Conservation (phyloP, 2,888 invertebrate species). For the Sphecodes monilicornis region DNA sequence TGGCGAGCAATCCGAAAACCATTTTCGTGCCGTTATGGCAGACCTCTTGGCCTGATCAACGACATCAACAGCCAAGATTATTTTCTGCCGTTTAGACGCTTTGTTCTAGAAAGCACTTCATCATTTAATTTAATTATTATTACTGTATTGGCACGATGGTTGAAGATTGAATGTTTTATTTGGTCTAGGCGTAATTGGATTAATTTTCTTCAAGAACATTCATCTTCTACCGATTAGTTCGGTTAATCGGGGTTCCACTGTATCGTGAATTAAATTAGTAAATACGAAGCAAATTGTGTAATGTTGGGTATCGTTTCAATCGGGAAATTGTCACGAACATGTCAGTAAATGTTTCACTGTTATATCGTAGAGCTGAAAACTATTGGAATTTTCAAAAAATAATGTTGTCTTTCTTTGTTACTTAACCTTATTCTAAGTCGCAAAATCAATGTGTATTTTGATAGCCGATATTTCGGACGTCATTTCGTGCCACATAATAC, state of each 20-base stretch:
- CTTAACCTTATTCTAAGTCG: too few relatives aligned
- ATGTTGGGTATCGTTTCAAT: neutral
- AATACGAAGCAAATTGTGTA: neutral
- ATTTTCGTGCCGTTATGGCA: constrained; percentile 34
- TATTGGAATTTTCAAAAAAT: too few relatives aligned
- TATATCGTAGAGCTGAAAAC: too few relatives aligned
- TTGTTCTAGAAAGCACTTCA: neutral
- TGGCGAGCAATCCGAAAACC: constrained; percentile 26
- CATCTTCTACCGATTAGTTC: neutral
- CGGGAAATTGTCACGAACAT: neutral
- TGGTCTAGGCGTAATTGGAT: too few relatives aligned
- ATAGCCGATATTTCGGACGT: too few relatives aligned
- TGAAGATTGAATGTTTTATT: neutral
- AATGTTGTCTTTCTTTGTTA: too few relatives aligned
- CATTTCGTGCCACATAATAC: too few relatives aligned
- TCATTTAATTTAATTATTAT: neutral
- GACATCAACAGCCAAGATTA: neutral
- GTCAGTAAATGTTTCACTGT: neutral
- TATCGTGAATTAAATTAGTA: neutral
- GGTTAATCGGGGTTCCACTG: neutral
- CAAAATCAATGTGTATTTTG: too few relatives aligned
- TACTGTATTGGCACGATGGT: neutral
- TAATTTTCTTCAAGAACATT: too few relatives aligned
- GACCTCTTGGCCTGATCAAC: neutral
- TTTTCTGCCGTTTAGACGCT: neutral